Evolutionary conservation across 1,140 invertebrate species (phyloP).

Genomic region (Cyclargus thomasi): DNA sequence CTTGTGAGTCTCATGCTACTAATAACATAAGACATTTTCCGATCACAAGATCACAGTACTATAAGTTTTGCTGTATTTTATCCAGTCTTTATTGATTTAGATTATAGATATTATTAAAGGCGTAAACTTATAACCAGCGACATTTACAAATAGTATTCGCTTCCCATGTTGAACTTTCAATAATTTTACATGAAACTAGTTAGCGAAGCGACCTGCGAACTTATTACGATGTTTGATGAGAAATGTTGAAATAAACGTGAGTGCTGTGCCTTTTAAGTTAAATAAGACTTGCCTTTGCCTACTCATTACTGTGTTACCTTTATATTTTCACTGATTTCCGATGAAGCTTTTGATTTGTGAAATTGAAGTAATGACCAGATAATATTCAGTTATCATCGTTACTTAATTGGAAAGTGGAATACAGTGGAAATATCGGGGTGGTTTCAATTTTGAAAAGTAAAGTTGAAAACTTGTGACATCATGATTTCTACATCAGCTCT

Average conservation of each 20-base stretch:
- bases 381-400: not conserved
- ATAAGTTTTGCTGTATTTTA: too few species aligned
- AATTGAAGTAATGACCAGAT: not conserved
- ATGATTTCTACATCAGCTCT: too few species aligned
- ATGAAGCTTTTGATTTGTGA: not conserved
- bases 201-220: too few species aligned
- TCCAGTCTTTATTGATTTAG: too few species aligned
- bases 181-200: not conserved
- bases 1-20: too few species aligned
- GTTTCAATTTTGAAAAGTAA: too few species aligned
- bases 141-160: conserved; percentile 30
- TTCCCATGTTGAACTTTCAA: conserved; percentile 16
- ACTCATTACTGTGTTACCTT: not conserved
- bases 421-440: too few species aligned
- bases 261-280: not conserved
- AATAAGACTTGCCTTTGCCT: not conserved
- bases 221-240: too few species aligned
- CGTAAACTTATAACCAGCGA: not conserved
- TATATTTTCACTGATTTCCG: not conserved
- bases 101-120: not conserved
- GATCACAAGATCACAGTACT: too few species aligned
- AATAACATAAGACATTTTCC: too few species aligned
- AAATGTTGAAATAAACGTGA: too few species aligned
- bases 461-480: too few species aligned
- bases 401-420: not conserved